A percentile compares a stretch with the other conserved stretches of the same genome.
Evolutionary conservation across 2,113 vertebrate genomes (phyloP).

Genomic region (Thymallus thymallus): DNA sequence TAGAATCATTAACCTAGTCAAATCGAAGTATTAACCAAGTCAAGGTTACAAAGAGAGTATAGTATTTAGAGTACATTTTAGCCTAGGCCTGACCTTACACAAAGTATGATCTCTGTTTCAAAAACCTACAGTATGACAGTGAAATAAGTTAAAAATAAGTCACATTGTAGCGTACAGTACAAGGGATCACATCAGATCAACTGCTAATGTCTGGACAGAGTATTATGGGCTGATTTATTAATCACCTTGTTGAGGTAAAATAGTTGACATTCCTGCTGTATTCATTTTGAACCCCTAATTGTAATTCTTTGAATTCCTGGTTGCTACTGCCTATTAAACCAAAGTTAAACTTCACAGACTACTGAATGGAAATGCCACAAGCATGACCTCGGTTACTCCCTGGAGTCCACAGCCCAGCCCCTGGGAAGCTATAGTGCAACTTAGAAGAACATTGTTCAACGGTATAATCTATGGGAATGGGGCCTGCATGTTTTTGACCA

Average conservation of each 20-base stretch:
- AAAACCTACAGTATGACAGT: not conserved
- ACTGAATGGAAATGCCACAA: slow-evolving; percentile 23
- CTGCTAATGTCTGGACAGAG: slow-evolving; percentile 17
- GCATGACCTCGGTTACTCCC: slow-evolving; percentile 23
- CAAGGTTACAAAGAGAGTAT: slow-evolving; percentile 42
- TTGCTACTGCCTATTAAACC: slow-evolving; percentile 28
- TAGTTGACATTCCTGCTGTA: slow-evolving; percentile 42
- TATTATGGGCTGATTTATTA: slow-evolving; percentile 8
- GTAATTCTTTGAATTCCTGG: slow-evolving; percentile 62
- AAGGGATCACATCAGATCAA: slow-evolving; percentile 19
- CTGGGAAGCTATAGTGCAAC: slow-evolving; percentile 1
- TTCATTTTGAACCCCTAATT: slow-evolving; percentile 29
- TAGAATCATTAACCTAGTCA: slow-evolving; percentile 20
- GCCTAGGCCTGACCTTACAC: not conserved
- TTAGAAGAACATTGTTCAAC: not conserved
- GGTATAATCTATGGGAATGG: not conserved
- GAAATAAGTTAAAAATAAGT: not conserved
- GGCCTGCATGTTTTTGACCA: not conserved
- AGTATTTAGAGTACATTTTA: slow-evolving; percentile 40
- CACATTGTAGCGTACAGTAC: not conserved
- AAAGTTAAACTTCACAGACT: slow-evolving; percentile 4
- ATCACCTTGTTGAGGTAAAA: slow-evolving; percentile 32
- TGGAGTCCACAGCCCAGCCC: slow-evolving; percentile 14
- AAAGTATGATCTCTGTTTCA: not conserved
- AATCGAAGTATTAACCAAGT: slow-evolving; percentile 43